Evolutionary conservation across 2,113 vertebrate genomes (phyloP).

Genomic region (Aegotheles bennettii): DNA sequence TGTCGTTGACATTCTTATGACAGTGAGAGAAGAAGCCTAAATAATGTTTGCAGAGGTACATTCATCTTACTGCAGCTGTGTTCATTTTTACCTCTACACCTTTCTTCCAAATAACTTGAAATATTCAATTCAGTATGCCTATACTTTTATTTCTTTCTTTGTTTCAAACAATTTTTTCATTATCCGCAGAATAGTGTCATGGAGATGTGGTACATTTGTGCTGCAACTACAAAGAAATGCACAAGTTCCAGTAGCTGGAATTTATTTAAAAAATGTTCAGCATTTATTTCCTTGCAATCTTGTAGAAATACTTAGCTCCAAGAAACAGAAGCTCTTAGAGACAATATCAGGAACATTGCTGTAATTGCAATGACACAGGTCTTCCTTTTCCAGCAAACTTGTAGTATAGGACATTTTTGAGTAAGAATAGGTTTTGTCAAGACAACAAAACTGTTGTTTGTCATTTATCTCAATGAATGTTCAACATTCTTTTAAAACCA

Average conservation of each 20-base stretch:
- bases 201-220: neutral
- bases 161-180: neutral
- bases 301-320: neutral
- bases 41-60: neutral
- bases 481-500: neutral
- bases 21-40: neutral
- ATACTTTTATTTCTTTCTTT: neutral
- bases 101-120: neutral
- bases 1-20: neutral
- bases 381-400: neutral
- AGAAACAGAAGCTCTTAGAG: neutral
- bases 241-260: neutral
- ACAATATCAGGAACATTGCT: neutral
- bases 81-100: neutral
- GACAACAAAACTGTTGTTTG: neutral
- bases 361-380: neutral
- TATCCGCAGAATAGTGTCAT: fast-evolving
- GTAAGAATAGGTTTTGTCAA: neutral
- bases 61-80: neutral
- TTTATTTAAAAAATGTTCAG: neutral
- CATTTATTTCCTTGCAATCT: neutral
- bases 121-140: neutral
- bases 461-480: neutral
- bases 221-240: neutral
- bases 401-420: neutral